Percentiles rank a stretch among this genome's conserved stretches.
phyloP scores from a whole-genome alignment of 2,888 invertebrate species.

The Malthinus flaveolus region DNA sequence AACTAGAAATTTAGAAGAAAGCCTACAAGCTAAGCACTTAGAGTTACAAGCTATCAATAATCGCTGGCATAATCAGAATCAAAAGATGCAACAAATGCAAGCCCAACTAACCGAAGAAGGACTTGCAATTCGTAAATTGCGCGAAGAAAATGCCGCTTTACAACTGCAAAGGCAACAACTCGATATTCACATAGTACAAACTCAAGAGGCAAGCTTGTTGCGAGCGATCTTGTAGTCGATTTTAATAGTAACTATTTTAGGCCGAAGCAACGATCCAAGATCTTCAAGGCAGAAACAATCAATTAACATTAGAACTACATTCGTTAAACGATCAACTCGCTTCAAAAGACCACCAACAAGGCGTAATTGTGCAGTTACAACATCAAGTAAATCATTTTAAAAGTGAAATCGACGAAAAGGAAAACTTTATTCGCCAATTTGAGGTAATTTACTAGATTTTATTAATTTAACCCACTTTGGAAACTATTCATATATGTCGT shows the following conservation, averaged over 20 bases:
- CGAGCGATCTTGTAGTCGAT: constrained; percentile 7
- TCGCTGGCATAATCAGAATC: constrained; percentile 60
- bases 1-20: constrained; percentile 63
- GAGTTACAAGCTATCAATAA: constrained; percentile 67
- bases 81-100: constrained; percentile 67
- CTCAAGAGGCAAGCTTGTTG: constrained; percentile 58
- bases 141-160: constrained; percentile 62
- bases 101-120: constrained; percentile 62
- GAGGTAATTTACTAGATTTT: constrained; percentile 46
- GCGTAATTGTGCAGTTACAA: constrained; percentile 40
- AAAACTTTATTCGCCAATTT: constrained; percentile 59
- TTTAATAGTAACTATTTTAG: constrained; percentile 37
- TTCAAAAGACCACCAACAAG: constrained; percentile 43
- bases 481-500: constrained; percentile 24
- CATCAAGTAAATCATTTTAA: constrained; percentile 49
- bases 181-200: constrained; percentile 66
- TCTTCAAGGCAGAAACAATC: constrained; percentile 44
- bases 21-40: constrained; percentile 55
- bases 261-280: constrained; percentile 51
- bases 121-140: constrained; percentile 56
- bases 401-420: constrained; percentile 59
- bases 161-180: constrained; percentile 66
- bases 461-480: not conserved
- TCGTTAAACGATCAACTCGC: constrained; percentile 47
- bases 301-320: constrained; percentile 56